Evolutionary conservation across 1,140 invertebrate species (phyloP), one percentile per base, ranked within the genome.

Genomic region (Zaprionus ghesquierei): DNA sequence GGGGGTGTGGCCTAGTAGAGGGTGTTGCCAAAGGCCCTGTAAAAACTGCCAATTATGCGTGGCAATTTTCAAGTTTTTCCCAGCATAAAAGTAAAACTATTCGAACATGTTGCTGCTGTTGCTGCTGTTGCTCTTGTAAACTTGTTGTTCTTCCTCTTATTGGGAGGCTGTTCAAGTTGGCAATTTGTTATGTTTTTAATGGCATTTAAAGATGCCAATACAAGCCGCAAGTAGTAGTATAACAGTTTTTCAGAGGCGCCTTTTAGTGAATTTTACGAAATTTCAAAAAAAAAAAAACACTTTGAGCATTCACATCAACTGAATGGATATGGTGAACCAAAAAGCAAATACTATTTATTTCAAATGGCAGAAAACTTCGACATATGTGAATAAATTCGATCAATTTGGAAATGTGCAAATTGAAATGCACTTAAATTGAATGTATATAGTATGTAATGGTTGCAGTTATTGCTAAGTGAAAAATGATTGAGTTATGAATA

Each of bases 1-100:
- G 20, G 46, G 18, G 25, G 46, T 27, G 20, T 15, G 22, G 38
- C 62, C n/a, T n/a, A n/a, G n/a, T n/a, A n/a, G n/a, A n/a, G n/a
- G n/a, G n/a, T n/a, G n/a, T 22, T 49, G 29, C 69, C 54, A 31
- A 54, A 73, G 56, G 25, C 60, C 22, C 31, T 56, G 49, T 38
- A 69, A 81, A 75, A 77, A 77, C 77, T 71, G 79, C 79, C 82
- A 87, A 87, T 87, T 87, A 87, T 87, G 79, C 69, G 61, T 74
- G 50, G 72, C 59, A 79, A 81, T 86, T 81, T 87, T 71, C 69
- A 78, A 79, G 68, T 56, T 78, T 63, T 71, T 18, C 60, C 58
- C 20, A 56, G 41, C 51, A 70, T 56, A 49, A 27, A 55, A 74
- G 65, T 68, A 75, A 86, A 85, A 81, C 75, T 69, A 85, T 87